Evolutionary conservation across 2,113 vertebrate genomes (phyloP), one percentile per base, ranked within the genome.

Genomic region (Apistogramma diplotaenia): DNA sequence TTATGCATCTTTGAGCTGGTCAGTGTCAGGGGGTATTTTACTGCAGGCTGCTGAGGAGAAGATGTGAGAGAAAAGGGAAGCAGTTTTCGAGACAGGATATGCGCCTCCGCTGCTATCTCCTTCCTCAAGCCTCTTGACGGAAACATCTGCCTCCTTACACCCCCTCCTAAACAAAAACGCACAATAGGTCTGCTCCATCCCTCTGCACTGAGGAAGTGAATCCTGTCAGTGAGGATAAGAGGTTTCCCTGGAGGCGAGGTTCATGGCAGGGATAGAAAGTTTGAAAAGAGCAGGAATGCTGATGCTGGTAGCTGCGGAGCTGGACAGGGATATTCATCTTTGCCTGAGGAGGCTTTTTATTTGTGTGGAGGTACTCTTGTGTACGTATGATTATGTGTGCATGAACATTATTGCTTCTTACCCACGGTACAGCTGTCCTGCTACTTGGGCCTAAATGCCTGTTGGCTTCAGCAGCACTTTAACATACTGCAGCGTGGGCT

Each of bases 131-230:
- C 67, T 87, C 85, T 72, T 73, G 85, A 89, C 84, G 95, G 95
- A 96, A 95, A 95, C 94, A 95, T 95, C 95, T 95, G 94, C 87
- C 92, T 93, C 87, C 90, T 90, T 89, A 79, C 77, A 10, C 85
- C 91, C 77, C 78, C 89, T 55, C 74, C 55, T 67, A 81, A 83
- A 85, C 83, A 87, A 84, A 85, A 81, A 86, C 81, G 53, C 79
- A 94, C 93, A 94, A 95, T 92, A 82, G 91, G 80, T 83, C 84
- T 85, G 76, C 82, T 76, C 86, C 84, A 60, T 80, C 72, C 13
- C 11, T 56, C 49, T 83, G 70, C 78, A 53, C 76, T 86, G 83
- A 95, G 94, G 95, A 95, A 93, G 93, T 93, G 90, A 92, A 93
- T 95, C 92, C 93, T 93, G 93, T 93, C 93, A 90, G 90, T 72